A percentile compares a stretch with the other conserved stretches of the same genome.
phyloP scores from a whole-genome alignment of 2,888 invertebrate species.

The Carpatolechia fugitivella region DNA sequence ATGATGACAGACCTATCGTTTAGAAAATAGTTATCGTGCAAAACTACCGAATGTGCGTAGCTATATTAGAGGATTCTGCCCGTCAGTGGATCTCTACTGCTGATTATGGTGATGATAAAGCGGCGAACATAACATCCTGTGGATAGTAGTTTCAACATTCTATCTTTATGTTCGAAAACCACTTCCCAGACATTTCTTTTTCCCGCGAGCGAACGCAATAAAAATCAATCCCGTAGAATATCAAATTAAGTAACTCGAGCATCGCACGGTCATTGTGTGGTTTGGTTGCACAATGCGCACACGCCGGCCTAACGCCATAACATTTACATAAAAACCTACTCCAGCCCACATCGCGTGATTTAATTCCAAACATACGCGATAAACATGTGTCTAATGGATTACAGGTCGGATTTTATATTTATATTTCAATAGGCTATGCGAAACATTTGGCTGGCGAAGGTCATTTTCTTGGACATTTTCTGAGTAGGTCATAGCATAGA shows the following conservation, averaged over 20 bases:
- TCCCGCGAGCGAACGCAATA: not conserved
- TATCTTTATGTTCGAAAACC: not conserved
- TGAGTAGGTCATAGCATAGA: too few species aligned
- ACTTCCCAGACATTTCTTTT: not conserved
- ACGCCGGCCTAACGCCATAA: constrained; percentile 53
- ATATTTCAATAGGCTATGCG: too few species aligned
- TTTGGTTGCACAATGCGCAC: not conserved
- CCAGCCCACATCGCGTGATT: constrained; percentile 56
- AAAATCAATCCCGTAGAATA: constrained; percentile 7
- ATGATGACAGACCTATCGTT: too few species aligned
- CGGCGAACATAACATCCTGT: too few species aligned
- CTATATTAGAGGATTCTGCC: too few species aligned
- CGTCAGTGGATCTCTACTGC: too few species aligned
- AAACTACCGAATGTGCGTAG: too few species aligned
- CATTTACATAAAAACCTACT: constrained; percentile 61
- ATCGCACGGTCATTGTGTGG: constrained; percentile 4
- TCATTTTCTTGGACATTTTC: too few species aligned
- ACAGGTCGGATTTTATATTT: constrained; percentile 33
- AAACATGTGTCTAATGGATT: constrained; percentile 48
- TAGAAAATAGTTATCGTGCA: too few species aligned
- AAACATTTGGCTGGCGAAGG: too few species aligned
- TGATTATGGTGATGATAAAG: too few species aligned
- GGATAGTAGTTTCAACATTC: too few species aligned
- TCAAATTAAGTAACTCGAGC: constrained; percentile 8
- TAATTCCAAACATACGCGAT: constrained; percentile 60